Percentiles rank a stretch among this genome's conserved stretches.
Conservation (phyloP, 2,888 invertebrate species). For the Ophioninae sp. region DNA sequence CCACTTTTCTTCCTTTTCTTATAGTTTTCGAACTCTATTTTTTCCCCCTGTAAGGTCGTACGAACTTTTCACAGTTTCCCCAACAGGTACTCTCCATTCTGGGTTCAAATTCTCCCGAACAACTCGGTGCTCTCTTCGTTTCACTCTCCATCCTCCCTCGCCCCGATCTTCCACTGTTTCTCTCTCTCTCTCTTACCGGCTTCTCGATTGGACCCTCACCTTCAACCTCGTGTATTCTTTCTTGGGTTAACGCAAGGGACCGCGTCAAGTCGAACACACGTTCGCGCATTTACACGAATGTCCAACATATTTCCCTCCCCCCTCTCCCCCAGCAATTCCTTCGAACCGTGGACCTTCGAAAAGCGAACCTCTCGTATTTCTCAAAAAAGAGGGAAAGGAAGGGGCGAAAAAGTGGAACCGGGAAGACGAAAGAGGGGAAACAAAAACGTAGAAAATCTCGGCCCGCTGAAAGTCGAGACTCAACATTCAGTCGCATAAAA, state of each 20-base stretch:
- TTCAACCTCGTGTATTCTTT: not conserved
- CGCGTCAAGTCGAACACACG: slow-evolving; percentile 42
- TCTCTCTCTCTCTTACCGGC: slow-evolving; percentile 24
- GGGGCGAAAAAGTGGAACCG: not conserved
- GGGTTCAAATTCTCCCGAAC: slow-evolving; percentile 50
- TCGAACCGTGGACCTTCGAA: slow-evolving; percentile 20
- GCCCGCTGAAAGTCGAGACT: slow-evolving; percentile 47
- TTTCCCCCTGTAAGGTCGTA: slow-evolving; percentile 53
- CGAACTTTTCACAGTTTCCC: slow-evolving; percentile 62
- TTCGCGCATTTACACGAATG: slow-evolving; percentile 57
- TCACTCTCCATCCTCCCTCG: not conserved
- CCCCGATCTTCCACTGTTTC: slow-evolving; percentile 1
- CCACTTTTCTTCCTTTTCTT: slow-evolving; percentile 44
- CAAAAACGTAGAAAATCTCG: slow-evolving; percentile 20
- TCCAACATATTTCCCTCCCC: slow-evolving; percentile 66
- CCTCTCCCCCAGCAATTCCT: slow-evolving; percentile 62
- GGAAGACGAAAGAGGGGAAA: not conserved
- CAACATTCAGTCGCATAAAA: slow-evolving; percentile 57
- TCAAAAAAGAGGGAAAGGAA: slow-evolving; percentile 12
- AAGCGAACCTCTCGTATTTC: slow-evolving; percentile 23
- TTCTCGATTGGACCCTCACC: slow-evolving; percentile 10
- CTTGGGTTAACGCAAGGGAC: slow-evolving; percentile 23
- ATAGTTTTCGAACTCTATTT: slow-evolving; percentile 38
- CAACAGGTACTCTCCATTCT: slow-evolving; percentile 56
- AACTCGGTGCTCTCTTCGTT: slow-evolving; percentile 20